Percentiles rank a stretch among this genome's conserved stretches.
Conservation (phyloP, 1,140 invertebrate species). For the Zaprionus camerounensis region DNA sequence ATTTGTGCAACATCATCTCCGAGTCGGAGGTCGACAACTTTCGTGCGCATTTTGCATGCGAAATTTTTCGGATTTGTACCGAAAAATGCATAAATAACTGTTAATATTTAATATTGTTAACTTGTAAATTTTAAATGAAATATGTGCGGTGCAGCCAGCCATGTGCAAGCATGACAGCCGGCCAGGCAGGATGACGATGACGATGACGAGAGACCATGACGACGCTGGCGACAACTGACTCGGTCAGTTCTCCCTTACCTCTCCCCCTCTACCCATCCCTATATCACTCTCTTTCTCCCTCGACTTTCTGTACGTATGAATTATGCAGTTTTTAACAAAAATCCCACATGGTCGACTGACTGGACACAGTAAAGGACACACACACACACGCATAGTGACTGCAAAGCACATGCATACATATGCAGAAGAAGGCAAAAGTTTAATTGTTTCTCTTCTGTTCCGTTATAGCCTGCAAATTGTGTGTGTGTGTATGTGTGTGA, state of each 20-base stretch:
- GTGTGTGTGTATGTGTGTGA: not conserved
- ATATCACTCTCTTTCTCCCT: not conserved
- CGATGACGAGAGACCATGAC: constrained; percentile 6
- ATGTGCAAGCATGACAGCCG: constrained; percentile 39
- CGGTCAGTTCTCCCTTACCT: not conserved
- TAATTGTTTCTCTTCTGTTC: constrained; percentile 67
- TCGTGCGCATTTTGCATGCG: constrained; percentile 67
- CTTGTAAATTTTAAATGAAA: constrained; percentile 83
- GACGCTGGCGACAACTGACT: not conserved
- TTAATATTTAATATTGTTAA: constrained; percentile 83
- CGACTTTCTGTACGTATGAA: constrained; percentile 56
- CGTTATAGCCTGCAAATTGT: not conserved
- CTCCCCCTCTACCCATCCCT: not conserved
- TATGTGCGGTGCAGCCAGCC: constrained; percentile 61
- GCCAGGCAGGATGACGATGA: constrained; percentile 23
- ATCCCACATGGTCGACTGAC: constrained; percentile 68
- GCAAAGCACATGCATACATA: not conserved
- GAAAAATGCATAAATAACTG: constrained; percentile 83
- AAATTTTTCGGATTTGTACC: constrained; percentile 81
- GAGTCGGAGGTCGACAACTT: constrained; percentile 46
- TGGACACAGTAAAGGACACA: constrained; percentile 17
- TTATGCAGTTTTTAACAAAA: constrained; percentile 82
- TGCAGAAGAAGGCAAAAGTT: constrained; percentile 58
- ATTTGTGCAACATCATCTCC: constrained; percentile 47
- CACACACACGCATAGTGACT: constrained; percentile 17